Evolutionary conservation across 2,797 vertebrate genomes (phyloP).

Genomic region (Sebastes miniatus): DNA sequence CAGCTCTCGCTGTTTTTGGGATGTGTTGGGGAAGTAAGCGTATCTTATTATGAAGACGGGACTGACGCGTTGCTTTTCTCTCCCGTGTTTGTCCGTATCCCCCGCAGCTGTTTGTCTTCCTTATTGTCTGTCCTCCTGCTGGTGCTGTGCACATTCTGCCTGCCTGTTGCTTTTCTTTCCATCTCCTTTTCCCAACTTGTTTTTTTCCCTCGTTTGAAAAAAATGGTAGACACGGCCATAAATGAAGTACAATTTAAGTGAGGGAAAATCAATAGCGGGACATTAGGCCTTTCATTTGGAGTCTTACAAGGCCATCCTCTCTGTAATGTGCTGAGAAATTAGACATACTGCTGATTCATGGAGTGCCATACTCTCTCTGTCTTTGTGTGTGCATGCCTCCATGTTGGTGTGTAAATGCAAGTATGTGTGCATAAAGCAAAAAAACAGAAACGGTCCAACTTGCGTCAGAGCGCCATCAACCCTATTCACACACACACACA

Average conservation of each 20-base stretch:
- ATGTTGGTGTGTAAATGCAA: not conserved
- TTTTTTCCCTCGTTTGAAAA: conserved; percentile 3
- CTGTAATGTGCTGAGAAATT: conserved; percentile 76
- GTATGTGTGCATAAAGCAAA: not conserved
- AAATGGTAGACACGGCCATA: conserved; percentile 62
- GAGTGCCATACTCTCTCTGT: conserved; percentile 30
- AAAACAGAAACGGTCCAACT: conserved; percentile 33
- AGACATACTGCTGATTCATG: conserved; percentile 70
- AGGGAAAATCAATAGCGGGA: conserved; percentile 77
- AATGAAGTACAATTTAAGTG: conserved; percentile 79
- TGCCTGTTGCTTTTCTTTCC: conserved; percentile 34
- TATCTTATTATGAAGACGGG: conserved; percentile 37
- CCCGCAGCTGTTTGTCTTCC: conserved; percentile 54
- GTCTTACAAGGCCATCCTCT: conserved; percentile 69
- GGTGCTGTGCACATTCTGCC: conserved; percentile 17
- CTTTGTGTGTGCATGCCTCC: conserved; percentile 8
- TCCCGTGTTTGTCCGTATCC: conserved; percentile 31
- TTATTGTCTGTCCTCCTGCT: conserved; percentile 50
- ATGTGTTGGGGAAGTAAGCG: conserved; percentile 43
- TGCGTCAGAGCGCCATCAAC: conserved; percentile 41
- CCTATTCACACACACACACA: not conserved
- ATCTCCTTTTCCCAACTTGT: not conserved
- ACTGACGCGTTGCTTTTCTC: conserved; percentile 35
- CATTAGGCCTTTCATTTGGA: conserved; percentile 80
- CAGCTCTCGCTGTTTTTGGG: conserved; percentile 34